phyloP scores from a whole-genome alignment of 2,113 vertebrate species.

The Heptranchias perlo region DNA sequence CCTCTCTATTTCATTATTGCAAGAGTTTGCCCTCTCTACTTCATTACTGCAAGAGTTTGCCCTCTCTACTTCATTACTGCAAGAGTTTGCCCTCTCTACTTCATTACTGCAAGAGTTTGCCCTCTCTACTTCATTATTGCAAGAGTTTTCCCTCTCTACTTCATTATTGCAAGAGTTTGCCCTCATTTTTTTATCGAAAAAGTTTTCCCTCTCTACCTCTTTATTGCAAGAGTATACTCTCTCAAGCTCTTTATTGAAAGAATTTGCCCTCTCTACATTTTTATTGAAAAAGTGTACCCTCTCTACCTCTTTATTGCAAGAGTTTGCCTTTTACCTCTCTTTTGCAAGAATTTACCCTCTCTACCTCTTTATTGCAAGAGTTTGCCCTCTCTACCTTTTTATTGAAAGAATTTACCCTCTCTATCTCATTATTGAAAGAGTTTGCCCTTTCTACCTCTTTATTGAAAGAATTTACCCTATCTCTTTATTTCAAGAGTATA shows the following conservation, averaged over 20 bases:
- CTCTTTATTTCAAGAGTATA: too few relatives aligned
- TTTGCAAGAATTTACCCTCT: neutral
- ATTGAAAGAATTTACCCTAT: neutral
- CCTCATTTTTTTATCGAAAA: neutral
- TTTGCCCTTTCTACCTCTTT: neutral
- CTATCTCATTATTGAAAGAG: neutral
- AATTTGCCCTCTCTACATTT: neutral
- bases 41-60: neutral
- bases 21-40: neutral
- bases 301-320: neutral
- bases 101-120: neutral
- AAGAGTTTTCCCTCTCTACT: neutral
- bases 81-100: neutral
- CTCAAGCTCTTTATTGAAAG: neutral
- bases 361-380: neutral
- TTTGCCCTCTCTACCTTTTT: neutral
- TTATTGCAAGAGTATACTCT: too few relatives aligned
- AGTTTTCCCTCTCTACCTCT: neutral
- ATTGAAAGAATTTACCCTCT: neutral
- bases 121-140: neutral
- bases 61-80: neutral
- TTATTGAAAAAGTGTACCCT: too few relatives aligned
- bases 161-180: too few relatives aligned
- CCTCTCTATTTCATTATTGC: neutral
- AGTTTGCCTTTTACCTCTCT: neutral